These are phyloP conservation scores for Psilanteris sp. DNA, from an alignment of 1,140 invertebrate species.

Conservation along the genomic window DNA sequence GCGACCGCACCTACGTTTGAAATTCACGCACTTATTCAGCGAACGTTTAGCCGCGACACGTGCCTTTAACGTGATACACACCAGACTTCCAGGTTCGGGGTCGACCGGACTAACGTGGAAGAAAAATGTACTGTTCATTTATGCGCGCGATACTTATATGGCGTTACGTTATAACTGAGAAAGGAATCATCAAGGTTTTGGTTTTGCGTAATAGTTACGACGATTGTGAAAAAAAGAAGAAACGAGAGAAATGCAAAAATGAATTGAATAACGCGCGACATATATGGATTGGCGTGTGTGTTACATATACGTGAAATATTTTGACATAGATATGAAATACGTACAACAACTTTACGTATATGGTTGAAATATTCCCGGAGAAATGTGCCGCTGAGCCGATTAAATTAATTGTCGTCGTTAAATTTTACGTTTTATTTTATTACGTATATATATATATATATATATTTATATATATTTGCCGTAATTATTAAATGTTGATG, in stretches of 20 bases:
- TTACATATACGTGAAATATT: no score
- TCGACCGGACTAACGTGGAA: conserved; percentile 15
- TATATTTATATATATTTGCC: no score
- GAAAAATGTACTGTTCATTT: conserved; percentile 50
- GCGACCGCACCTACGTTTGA: conserved; percentile 18
- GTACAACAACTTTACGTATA: no score
- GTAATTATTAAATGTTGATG: no score
- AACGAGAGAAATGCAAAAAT: background rate
- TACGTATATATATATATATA: no score
- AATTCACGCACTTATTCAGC: conserved; percentile 39
- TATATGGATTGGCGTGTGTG: no score
- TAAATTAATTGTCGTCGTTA: no score
- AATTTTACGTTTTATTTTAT: no score
- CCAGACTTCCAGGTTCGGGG: conserved; percentile 4
- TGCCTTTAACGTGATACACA: conserved; percentile 35
- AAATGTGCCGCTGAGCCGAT: no score
- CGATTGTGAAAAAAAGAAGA: conserved; percentile 12
- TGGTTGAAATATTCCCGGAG: no score
- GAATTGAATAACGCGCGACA: background rate
- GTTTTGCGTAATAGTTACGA: conserved; percentile 56
- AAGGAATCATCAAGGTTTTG: conserved; percentile 52
- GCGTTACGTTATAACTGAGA: conserved; percentile 24
- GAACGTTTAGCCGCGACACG: conserved; percentile 48
- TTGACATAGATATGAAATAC: no score
- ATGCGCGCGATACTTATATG: conserved; percentile 60